Conservation (phyloP, 2,113 vertebrate species). For the Epinephelus fuscoguttatus region DNA sequence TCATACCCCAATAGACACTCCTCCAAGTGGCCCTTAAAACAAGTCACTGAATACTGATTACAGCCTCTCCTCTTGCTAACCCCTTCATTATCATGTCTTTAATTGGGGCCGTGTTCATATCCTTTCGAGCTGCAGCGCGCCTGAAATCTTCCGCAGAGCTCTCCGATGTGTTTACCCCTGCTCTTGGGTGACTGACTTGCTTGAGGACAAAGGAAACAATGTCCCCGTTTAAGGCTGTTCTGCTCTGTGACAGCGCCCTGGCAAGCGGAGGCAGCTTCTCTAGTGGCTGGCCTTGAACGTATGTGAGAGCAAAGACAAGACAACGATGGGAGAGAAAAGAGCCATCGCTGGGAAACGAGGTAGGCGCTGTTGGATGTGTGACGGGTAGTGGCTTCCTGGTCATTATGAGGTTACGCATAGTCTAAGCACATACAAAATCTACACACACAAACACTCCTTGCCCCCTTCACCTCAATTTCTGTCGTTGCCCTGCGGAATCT, state of each 20-base stretch:
- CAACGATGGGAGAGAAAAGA: constrained; percentile 23
- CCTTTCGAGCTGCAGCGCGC: neutral
- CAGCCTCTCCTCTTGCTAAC: constrained; percentile 20
- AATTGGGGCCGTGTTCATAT: constrained; percentile 38
- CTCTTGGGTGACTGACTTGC: constrained; percentile 39
- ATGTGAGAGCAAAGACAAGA: constrained; percentile 27
- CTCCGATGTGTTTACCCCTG: constrained; percentile 56
- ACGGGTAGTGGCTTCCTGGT: constrained; percentile 7
- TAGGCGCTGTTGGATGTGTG: neutral
- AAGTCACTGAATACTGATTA: constrained; percentile 48
- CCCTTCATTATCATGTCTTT: constrained; percentile 50
- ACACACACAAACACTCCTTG: constrained; percentile 42
- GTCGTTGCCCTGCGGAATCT: constrained; percentile 53
- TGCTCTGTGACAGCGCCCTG: constrained; percentile 52
- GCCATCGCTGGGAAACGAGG: neutral
- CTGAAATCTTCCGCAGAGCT: constrained; percentile 38
- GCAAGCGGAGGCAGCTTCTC: constrained; percentile 35
- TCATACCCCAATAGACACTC: constrained; percentile 8
- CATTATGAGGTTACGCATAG: constrained; percentile 39
- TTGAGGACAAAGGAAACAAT: constrained; percentile 53
- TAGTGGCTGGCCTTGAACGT: constrained; percentile 37
- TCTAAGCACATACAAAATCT: constrained; percentile 33
- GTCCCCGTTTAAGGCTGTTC: constrained; percentile 49
- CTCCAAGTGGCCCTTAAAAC: constrained; percentile 36
- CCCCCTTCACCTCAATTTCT: constrained; percentile 61